phyloP scores from a whole-genome alignment of 2,797 vertebrate genomes.

The Malacoraja senta region DNA sequence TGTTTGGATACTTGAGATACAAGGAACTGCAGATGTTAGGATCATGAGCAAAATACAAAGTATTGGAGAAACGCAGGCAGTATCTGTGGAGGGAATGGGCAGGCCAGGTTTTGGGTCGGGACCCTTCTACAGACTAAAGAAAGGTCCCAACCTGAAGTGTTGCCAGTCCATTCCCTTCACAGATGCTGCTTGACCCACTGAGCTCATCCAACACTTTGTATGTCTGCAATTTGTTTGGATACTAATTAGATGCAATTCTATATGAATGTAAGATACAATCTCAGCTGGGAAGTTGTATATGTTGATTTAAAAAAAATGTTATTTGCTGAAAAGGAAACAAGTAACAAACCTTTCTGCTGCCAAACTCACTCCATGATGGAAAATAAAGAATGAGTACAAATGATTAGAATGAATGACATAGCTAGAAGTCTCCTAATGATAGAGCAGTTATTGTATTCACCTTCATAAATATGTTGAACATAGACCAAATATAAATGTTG shows the following conservation, averaged over 20 bases:
- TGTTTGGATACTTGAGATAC: not conserved
- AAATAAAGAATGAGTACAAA: conserved; percentile 8
- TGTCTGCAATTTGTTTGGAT: not conserved
- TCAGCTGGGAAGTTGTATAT: conserved; percentile 10
- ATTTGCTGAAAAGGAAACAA: conserved; percentile 16
- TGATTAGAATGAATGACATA: not conserved
- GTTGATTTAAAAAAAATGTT: not conserved
- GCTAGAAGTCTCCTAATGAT: not conserved
- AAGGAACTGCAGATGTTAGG: too few relatives aligned
- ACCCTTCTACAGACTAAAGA: too few relatives aligned
- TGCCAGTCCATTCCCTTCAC: too few relatives aligned
- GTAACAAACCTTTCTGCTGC: not conserved
- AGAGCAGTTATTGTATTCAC: not conserved
- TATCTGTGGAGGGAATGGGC: too few relatives aligned
- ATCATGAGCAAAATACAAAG: too few relatives aligned
- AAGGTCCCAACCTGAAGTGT: too few relatives aligned
- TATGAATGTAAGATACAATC: not conserved
- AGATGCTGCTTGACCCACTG: too few relatives aligned
- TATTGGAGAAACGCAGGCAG: too few relatives aligned
- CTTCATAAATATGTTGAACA: not conserved
- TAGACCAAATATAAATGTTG: not conserved
- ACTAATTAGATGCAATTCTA: not conserved
- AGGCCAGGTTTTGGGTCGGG: too few relatives aligned
- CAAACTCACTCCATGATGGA: not conserved
- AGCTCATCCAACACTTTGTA: too few relatives aligned